A percentile compares a stretch with the other conserved stretches of the same genome.
Conservation (phyloP, 2,797 vertebrate species). For the Melanotaenia trifasciata region DNA sequence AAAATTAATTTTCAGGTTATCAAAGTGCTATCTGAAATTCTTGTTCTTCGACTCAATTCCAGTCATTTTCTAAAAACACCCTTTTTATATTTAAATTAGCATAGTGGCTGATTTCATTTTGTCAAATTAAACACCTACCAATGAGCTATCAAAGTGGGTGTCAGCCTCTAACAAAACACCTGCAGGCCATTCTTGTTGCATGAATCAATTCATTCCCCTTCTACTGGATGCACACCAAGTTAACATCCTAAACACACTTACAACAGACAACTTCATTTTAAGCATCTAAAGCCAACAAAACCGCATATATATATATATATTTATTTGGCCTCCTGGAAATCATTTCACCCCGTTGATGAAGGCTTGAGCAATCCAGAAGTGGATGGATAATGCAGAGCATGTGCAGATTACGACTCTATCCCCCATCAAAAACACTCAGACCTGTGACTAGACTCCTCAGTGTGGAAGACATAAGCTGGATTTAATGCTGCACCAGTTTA, state of each 20-base stretch:
- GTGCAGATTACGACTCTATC: constrained; percentile 70
- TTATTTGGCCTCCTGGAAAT: constrained; percentile 72
- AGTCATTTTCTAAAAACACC: constrained; percentile 12
- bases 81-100: neutral
- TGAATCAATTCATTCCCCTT: constrained; percentile 19
- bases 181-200: constrained; percentile 16
- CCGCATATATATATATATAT: constrained; percentile 31
- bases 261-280: neutral
- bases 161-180: constrained; percentile 10
- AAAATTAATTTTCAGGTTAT: constrained; percentile 41
- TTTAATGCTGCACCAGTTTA: constrained; percentile 59
- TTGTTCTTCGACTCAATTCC: constrained; percentile 6
- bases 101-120: constrained; percentile 8
- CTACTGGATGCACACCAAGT: constrained; percentile 9
- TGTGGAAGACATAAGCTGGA: constrained; percentile 60
- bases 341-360: constrained; percentile 65
- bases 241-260: neutral
- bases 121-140: constrained; percentile 20
- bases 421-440: constrained; percentile 54
- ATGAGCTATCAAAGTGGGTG: constrained; percentile 22
- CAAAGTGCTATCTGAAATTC: constrained; percentile 29
- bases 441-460: constrained; percentile 57
- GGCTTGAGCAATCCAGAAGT: constrained; percentile 62
- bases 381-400: constrained; percentile 65
- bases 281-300: too few relatives aligned